Base-by-base conservation (phyloP, 2,888 invertebrate genomes). In the Limnephilus lunatus region DNA sequence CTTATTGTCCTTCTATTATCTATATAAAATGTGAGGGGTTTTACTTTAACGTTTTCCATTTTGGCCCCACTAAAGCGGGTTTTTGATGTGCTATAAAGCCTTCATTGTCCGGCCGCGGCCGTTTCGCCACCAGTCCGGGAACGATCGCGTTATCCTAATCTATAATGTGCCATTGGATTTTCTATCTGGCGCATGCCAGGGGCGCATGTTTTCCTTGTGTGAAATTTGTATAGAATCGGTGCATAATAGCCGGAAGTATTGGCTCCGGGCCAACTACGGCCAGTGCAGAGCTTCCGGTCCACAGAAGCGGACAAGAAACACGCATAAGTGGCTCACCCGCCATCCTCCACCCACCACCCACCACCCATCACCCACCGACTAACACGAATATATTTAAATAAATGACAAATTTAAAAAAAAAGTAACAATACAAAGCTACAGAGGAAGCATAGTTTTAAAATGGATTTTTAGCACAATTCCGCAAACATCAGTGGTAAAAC, bases 241-340 rank as follows among this genome's bases (percentile, higher is more conserved):
- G 91, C 93, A 93, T 93, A 93, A 93, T 93, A 93, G 92, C 93
- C 92, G 92, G 92, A 92, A 92, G 92, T 90, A 92, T 91, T 93
- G 92, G 93, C 92, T 83, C 25, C 44, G 83, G 32, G 92, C 93
- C 93, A 93, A 87, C 39, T 39, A 48, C 39, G 82, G 82, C 90
- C 81, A 86, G 87, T 86, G 90, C 85, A 48, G 87, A 53, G 90
- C 68, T 88, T 91, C 82, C 90, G 90, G 81, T 32, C 81, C 31
- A 81, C 85, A 90, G 89, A 82, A 83, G 48, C 53, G 89, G 80
- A 89, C 48, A 32, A 82, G 82, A 89, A 91, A 82, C 82, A 89
- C 68, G 68, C 68, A 68, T 68, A 68, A 68, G 68, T 25, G 68
- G 68, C 68, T n/a, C 9, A 11, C 9, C 68, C 68, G 68, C 68